phyloP scores from a whole-genome alignment of 2,113 vertebrate species.

The Semnopithecus entellus region DNA sequence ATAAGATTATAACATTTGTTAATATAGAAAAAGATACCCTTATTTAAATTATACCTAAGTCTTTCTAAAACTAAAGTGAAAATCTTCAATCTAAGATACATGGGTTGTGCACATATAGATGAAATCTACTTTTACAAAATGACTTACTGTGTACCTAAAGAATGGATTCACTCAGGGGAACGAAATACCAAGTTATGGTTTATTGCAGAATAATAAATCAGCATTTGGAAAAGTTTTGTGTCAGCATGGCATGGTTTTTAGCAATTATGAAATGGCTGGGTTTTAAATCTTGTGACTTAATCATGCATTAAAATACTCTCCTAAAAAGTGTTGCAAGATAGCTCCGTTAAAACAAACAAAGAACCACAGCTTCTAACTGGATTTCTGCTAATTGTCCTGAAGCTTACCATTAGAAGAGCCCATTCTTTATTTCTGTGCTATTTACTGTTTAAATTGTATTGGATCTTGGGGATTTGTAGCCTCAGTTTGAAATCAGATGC shows the following conservation, averaged over 20 bases:
- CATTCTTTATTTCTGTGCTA: neutral
- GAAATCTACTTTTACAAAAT: slow-evolving; percentile 18
- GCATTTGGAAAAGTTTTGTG: slow-evolving; percentile 22
- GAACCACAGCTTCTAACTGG: neutral
- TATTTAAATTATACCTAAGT: slow-evolving; percentile 32
- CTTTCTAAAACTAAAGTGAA: slow-evolving; percentile 31
- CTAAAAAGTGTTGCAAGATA: neutral
- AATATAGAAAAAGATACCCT: slow-evolving; percentile 34
- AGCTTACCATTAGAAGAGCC: neutral
- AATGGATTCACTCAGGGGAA: neutral
- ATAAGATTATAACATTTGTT: slow-evolving; percentile 45
- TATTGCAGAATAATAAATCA: slow-evolving; percentile 15
- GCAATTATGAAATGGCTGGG: neutral
- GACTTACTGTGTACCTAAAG: neutral
- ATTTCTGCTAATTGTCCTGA: neutral
- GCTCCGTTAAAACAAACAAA: neutral
- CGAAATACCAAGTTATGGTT: neutral
- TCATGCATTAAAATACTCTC: neutral
- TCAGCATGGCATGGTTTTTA: neutral
- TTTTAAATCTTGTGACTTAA: slow-evolving; percentile 18
- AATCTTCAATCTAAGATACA: slow-evolving; percentile 39
- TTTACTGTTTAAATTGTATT: neutral
- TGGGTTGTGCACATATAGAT: neutral
- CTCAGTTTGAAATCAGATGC: neutral
- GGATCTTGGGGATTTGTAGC: neutral